Evolutionary conservation across 1,140 invertebrate species (phyloP).

Genomic region (Drosophila burlai): DNA sequence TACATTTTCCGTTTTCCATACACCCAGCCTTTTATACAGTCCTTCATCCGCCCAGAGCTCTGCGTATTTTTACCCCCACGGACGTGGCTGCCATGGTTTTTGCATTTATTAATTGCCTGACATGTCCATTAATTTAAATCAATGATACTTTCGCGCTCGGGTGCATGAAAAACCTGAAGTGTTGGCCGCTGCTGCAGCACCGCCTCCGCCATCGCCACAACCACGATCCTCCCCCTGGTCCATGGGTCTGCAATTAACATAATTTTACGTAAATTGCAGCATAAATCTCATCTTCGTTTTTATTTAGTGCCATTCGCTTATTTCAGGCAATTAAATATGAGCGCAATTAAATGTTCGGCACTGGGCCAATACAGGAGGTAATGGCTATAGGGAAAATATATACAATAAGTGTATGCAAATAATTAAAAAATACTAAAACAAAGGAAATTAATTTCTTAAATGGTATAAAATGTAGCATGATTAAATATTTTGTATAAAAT

Average conservation of each 20-base stretch:
- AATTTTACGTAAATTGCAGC: conserved; percentile 78
- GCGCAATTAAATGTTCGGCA: conserved; percentile 63
- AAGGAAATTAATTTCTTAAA: not conserved
- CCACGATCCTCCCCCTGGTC: not conserved
- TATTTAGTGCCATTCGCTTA: conserved; percentile 73
- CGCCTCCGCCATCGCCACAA: conserved; percentile 2
- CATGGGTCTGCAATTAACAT: conserved; percentile 69
- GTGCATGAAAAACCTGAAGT: conserved; percentile 52
- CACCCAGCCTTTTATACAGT: no score
- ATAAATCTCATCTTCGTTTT: conserved; percentile 77
- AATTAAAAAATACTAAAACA: not conserved
- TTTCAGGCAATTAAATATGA: conserved; percentile 71
- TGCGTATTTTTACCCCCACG: conserved; percentile 10
- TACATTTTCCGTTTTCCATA: conserved; percentile 4
- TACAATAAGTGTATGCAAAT: not conserved
- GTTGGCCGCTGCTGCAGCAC: conserved; percentile 14
- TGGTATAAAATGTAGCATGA: not conserved
- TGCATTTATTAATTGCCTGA: conserved; percentile 85
- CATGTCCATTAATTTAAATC: conserved; percentile 84
- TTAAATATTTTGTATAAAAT: not conserved
- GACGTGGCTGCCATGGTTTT: conserved; percentile 62
- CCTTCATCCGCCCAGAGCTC: not conserved
- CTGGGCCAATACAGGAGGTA: conserved; percentile 24
- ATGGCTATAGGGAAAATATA: not conserved
- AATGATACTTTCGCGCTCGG: conserved; percentile 75